Evolutionary conservation across 1,140 invertebrate genomes (phyloP), one percentile per base, ranked within the genome.

Genomic region (Cherax quadricarinatus): DNA sequence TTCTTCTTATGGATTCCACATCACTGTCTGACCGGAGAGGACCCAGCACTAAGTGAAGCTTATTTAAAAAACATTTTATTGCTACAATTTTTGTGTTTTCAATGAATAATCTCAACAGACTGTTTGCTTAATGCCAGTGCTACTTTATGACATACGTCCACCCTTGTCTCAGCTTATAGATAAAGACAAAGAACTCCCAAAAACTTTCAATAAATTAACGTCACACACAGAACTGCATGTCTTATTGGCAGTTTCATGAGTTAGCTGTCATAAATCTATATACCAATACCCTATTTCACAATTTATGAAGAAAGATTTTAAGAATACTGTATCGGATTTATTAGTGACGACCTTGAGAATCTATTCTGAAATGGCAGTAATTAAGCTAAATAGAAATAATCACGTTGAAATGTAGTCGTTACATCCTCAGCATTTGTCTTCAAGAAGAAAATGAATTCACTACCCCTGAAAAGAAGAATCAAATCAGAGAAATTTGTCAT

Each of bases 1-100:
- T 16, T 53, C n/a, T 62, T 83, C 57, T n/a, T n/a, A 18, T 18
- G 48, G 48, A 82, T 18, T 89, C 48, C 14, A 14, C 9, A 57
- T 57, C 53, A 57, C 14, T 14, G n/a, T 41, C 24, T 24, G 2
- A 1, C 30, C 30, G 2, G 30, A 57, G 62, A 73, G 66, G 62
- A 53, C 73, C 62, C 81, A 75, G 21, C 86, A 88, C 86, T 79
- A 73, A 5, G n/a, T 30, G 24, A 75, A 75, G 24, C 9, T 75
- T 30, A 6, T 30, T 12, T 60, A 10, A 53, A 57, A 14, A 88
- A 9, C 62, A 21, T 66, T 53, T 82, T 83, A 89, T 53, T 85
- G 83, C 60, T 70, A 85, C 30, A 41, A 41, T 41, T 41, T 18
- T 84, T 62, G 51, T 51, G 57, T 66, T 14, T 85, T 70, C 70